Base-by-base conservation (phyloP, 2,888 invertebrate species). In the Latrodectus elegans region DNA sequence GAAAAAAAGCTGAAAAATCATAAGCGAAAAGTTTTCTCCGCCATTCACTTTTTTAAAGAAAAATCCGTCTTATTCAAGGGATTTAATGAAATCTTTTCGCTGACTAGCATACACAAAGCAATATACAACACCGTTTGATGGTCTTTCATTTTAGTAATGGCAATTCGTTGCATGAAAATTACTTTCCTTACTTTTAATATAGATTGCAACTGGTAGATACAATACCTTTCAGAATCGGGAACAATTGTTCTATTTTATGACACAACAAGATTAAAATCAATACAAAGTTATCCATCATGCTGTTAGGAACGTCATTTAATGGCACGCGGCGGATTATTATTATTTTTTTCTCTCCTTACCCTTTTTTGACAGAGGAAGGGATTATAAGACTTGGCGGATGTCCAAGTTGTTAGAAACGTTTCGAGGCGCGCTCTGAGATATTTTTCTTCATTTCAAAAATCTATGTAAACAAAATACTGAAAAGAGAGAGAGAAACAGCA, bases 211-310 rank as follows among this genome's bases (percentile, higher is more conserved):
- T 51, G 72, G 64, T 52, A 72, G 22, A n/a, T n/a, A 55, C 64
- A 65, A 72, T 38, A n/a, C 71, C 26, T 53, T 60, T 55, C 71
- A 38, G 38, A 38, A 38, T 38, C n/a, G 17, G 71, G 38, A 72
- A 38, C 72, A 71, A 64, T 64, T 49, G 49, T 22, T 64, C 51
- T 53, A 72, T 72, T 80, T 72, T 72, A 80, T 26, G 51, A 52
- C 72, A 72, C 80, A 64, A 72, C 71, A 80, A 72, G 71, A 80
- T 80, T 80, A 80, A 80, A 80, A 80, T 80, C 80, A 80, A 80
- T 80, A 80, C 71, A 72, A 60, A 80, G 70, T 72, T 80, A 80
- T 80, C 80, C 80, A 80, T 80, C 80, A 80, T 80, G 72, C 51
- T 80, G 80, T 80, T 80, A 72, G 64, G 72, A 22, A 80, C 72